Evolutionary conservation across 1,140 invertebrate species (phyloP), one percentile per base, ranked within the genome.

Genomic region (Microplitis demolitor): DNA sequence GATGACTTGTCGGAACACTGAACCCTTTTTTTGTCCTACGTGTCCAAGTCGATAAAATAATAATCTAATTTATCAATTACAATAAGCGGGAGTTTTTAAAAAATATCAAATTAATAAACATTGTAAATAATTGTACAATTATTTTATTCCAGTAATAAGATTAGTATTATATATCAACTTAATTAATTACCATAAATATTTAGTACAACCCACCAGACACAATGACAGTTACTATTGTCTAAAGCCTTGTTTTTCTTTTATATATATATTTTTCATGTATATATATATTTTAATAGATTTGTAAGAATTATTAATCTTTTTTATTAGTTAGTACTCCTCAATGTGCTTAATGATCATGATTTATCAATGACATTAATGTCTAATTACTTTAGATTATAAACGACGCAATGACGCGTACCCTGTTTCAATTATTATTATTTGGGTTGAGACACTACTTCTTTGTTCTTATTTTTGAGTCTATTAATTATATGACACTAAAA

Each of bases 141-240:
- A 51, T 69, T 69, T 69, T 69, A 69, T 69, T 69, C 66, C 53
- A 69, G 54, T 67, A 67, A 67, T 67, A 67, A 66, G 50, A 56
- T 61, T 31, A 34, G 58, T 68, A 35, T 61, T 61, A 61, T n/a
- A n/a, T n/a, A n/a, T n/a, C n/a, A n/a, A n/a, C n/a, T 6, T 31
- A 9, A 31, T 31, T 56, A 56, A 56, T 24, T 56, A 24, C 5
- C 8, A 16, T n/a, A 45, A 45, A 45, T 45, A 45, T 45, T 45
- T 45, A 14, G n/a, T 24, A 14, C 53, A 61, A 61, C 31, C 58
- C 16, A 61, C 33, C 14, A 31, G 58, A 61, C 58, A 24, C 14
- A 61, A 8, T 24, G 14, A 61, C 39, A 45, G 16, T 33, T 61
- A 9, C 58, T 61, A 61, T 61, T 61, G 58, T 61, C 58, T 61